Percentiles rank a stretch among this genome's conserved stretches.
These are phyloP conservation scores for Parthenolecanium corni DNA, from an alignment of 2,888 invertebrate species.

Conservation along the genomic window DNA sequence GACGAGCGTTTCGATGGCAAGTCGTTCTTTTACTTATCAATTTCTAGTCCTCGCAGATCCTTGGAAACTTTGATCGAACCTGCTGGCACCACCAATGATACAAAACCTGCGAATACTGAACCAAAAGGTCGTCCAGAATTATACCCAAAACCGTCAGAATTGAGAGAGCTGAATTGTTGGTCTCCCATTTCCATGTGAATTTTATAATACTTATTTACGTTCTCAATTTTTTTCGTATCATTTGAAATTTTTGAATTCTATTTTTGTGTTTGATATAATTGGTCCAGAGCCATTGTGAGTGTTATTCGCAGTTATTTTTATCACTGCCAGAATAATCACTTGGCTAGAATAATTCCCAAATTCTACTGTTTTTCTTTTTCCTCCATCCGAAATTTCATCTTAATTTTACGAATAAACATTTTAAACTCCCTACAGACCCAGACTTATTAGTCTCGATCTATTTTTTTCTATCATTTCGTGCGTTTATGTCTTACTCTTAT, in stretches of 20 bases:
- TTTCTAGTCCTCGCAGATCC: slow-evolving; percentile 22
- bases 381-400: too few species aligned
- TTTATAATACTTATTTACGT: not conserved
- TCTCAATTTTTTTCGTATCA: not conserved
- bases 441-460: not conserved
- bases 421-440: not conserved
- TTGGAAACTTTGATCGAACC: slow-evolving; percentile 16
- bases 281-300: too few species aligned
- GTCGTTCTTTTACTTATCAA: slow-evolving; percentile 11
- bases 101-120: not conserved
- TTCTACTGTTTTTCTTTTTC: too few species aligned
- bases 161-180: slow-evolving; percentile 75
- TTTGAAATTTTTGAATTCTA: not conserved
- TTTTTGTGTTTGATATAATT: too few species aligned
- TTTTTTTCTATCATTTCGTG: not conserved
- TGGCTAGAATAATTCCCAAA: too few species aligned
- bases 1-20: slow-evolving; percentile 14
- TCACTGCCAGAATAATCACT: too few species aligned
- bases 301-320: too few species aligned
- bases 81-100: not conserved
- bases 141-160: slow-evolving; percentile 51
- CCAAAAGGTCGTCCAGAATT: slow-evolving; percentile 2
- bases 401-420: too few species aligned
- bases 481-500: not conserved
- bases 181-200: slow-evolving; percentile 69